Evolutionary conservation across 1,140 invertebrate species (phyloP), one percentile per base, ranked within the genome.

Genomic region (Cotesia chilonis): DNA sequence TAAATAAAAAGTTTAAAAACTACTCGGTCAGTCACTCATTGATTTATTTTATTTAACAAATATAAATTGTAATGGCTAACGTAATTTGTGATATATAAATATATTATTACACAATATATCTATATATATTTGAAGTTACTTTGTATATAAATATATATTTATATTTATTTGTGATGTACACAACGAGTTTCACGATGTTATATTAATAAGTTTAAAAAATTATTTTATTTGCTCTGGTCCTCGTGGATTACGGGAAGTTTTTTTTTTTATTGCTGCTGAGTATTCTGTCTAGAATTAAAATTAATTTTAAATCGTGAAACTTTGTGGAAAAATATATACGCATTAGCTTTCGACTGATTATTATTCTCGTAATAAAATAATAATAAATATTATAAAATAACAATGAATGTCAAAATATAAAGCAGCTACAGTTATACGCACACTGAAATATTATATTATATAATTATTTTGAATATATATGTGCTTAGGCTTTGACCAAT

Each of bases 101-200:
- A 69, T 73, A 69, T 77, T 68, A 68, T 75, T 47, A 47, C 41
- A 81, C 78, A 82, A 79, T 66, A 79, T 66, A 72, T 59, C 55
- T 82, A 79, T 83, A 82, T 72, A 70, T 59, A 70, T 80, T 78
- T 76, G 78, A 79, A 77, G 78, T 82, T 84, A 81, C 76, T 80
- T 77, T 80, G 76, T 80, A 80, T 80, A 80, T 68, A 81, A 77
- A 80, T 83, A 81, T 82, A 79, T 82, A 81, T 81, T 73, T 75
- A 61, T 73, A 74, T 73, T 73, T 68, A 72, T 68, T 73, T 73
- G 59, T 69, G 69, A 69, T 61, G 35, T 73, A 68, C 57, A 68
- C 67, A 66, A 51, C 5, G 7, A 37, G 35, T 57, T n/a, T 14
- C 17, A 37, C 28, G 52, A 20, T 37, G n/a, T 35, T 36, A 28